Conservation (phyloP, 1,140 invertebrate genomes). For the Mamestra configurata region DNA sequence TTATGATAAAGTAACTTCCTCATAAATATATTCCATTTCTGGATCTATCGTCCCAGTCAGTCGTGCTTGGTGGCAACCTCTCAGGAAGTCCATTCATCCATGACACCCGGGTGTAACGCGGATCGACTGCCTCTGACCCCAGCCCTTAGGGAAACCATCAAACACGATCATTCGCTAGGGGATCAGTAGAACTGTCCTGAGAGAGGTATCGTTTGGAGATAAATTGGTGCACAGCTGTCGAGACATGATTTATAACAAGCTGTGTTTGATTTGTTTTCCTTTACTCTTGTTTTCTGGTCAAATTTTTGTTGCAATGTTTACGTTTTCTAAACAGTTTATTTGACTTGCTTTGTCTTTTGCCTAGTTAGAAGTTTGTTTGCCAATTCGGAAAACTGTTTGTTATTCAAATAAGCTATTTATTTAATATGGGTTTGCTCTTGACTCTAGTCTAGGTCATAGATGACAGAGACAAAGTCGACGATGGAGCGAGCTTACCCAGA, state of each 20-base stretch:
- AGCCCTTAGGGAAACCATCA: constrained; percentile 18
- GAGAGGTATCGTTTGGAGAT: constrained; percentile 13
- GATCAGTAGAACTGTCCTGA: constrained; percentile 12
- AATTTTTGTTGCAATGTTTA: background rate
- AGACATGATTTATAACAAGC: constrained; percentile 26
- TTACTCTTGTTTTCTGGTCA: background rate
- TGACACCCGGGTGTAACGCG: constrained; percentile 15
- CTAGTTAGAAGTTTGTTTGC: too few species aligned
- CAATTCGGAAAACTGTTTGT: too few species aligned
- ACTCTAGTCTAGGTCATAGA: too few species aligned
- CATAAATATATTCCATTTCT: background rate
- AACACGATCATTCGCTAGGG: constrained; percentile 13
- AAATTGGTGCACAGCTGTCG: constrained; percentile 27
- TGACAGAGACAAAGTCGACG: too few species aligned
- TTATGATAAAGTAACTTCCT: too few species aligned
- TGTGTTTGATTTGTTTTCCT: background rate
- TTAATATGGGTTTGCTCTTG: too few species aligned
- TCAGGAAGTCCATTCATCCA: constrained; percentile 9
- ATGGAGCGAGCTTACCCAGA: too few species aligned
- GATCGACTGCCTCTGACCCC: constrained; percentile 2
- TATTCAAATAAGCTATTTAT: too few species aligned
- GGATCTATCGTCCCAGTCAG: constrained; percentile 11
- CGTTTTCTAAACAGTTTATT: too few species aligned
- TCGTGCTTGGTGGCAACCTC: background rate
- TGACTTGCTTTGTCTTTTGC: too few species aligned